These are phyloP conservation scores for Furnarius figulus DNA, from an alignment of 2,113 vertebrate genomes.

Conservation along the genomic window DNA sequence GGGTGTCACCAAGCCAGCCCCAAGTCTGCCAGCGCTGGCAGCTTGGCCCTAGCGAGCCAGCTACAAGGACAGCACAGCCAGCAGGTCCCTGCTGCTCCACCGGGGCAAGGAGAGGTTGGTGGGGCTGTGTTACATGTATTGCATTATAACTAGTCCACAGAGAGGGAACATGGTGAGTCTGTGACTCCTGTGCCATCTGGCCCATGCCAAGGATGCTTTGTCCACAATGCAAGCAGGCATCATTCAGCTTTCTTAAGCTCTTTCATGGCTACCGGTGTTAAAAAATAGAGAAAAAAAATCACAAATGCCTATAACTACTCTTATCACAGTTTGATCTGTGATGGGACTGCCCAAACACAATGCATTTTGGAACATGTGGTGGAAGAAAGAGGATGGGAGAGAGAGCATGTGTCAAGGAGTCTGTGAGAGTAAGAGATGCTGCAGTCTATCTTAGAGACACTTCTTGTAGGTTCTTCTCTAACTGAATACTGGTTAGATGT, in stretches of 20 bases:
- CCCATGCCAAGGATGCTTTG: neutral
- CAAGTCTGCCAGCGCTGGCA: neutral
- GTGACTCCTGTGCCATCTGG: neutral
- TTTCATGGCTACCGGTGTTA: neutral
- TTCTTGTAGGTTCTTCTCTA: neutral
- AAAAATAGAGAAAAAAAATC: neutral
- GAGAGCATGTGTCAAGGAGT: neutral
- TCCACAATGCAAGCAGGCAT: neutral
- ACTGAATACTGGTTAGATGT: neutral
- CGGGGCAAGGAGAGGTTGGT: neutral
- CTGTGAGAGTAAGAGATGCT: neutral
- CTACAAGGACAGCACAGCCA: neutral
- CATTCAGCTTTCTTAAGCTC: neutral
- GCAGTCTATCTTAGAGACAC: neutral
- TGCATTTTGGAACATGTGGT: neutral
- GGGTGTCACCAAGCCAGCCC: neutral
- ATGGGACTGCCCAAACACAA: neutral
- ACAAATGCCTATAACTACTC: neutral
- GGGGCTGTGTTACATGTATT: accelerated
- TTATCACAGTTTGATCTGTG: neutral
- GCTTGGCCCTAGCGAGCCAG: accelerated
- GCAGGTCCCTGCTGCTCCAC: neutral
- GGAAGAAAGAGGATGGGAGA: neutral
- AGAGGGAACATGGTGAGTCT: accelerated
- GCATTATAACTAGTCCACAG: neutral